Conservation (phyloP, 2,888 invertebrate genomes). For the Anorthoa munda region DNA sequence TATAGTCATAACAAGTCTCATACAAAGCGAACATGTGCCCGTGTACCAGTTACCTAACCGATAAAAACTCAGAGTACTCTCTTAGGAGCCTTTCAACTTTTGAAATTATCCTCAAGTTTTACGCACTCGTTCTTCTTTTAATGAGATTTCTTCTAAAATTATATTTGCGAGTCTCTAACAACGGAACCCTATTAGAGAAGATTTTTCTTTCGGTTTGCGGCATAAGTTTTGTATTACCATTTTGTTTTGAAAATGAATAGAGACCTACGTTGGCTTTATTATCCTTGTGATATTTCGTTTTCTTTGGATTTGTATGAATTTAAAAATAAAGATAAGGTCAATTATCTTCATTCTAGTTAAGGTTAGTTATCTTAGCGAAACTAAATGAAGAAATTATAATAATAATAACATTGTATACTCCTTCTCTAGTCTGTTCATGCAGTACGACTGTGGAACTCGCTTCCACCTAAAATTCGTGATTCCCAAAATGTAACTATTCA, state of each 20-base stretch:
- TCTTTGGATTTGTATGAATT: background rate
- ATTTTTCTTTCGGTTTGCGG: constrained; percentile 48
- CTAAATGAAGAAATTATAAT: too few species aligned
- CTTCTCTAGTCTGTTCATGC: too few species aligned
- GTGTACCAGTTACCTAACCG: constrained; percentile 50
- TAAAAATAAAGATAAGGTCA: background rate
- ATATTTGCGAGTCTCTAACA: constrained; percentile 60
- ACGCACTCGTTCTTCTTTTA: constrained; percentile 66
- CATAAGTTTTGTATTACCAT: constrained; percentile 51
- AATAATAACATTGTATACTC: too few species aligned
- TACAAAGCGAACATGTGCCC: constrained; percentile 48
- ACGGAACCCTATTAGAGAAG: constrained; percentile 61
- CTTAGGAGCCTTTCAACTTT: constrained; percentile 64
- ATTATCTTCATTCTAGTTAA: too few species aligned
- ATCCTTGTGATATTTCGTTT: background rate
- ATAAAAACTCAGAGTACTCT: constrained; percentile 60
- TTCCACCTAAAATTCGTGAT: too few species aligned
- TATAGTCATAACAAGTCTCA: constrained; percentile 6
- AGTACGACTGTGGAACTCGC: too few species aligned
- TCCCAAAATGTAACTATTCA: too few species aligned
- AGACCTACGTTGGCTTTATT: constrained; percentile 15
- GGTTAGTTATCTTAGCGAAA: too few species aligned
- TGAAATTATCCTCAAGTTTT: constrained; percentile 64
- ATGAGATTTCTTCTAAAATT: constrained; percentile 68
- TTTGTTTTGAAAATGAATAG: constrained; percentile 34